phyloP scores from a whole-genome alignment of 1,140 invertebrate genomes.

The Magallana ariakensis region DNA sequence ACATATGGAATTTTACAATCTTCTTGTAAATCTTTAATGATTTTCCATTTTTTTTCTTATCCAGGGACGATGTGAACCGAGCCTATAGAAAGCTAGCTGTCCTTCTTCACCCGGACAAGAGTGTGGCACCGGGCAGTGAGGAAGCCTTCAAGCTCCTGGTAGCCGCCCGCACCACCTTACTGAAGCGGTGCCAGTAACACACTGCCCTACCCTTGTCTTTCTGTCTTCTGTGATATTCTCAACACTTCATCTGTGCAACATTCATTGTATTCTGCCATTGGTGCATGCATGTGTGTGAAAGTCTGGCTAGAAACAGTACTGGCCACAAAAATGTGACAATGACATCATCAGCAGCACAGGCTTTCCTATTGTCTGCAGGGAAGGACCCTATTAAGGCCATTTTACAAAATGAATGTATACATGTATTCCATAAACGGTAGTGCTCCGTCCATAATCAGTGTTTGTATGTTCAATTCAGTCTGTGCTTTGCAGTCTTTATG shows the following conservation, averaged over 20 bases:
- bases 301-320: no score
- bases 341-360: no score
- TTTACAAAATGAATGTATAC: no score
- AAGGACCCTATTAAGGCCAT: no score
- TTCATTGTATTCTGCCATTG: background rate
- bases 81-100: constrained; percentile 80
- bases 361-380: no score
- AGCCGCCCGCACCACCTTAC: constrained; percentile 75
- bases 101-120: constrained; percentile 81
- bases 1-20: no score
- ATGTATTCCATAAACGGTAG: no score
- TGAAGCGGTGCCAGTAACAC: constrained; percentile 70
- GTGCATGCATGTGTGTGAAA: background rate
- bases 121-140: constrained; percentile 80
- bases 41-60: constrained; percentile 41
- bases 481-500: no score
- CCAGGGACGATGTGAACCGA: constrained; percentile 81
- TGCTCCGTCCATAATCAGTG: no score
- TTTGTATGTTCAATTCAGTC: no score
- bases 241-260: background rate
- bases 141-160: constrained; percentile 82
- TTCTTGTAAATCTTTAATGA: background rate
- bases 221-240: constrained; percentile 11
- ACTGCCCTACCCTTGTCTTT: background rate
- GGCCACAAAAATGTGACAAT: no score